Percentiles rank a stretch among this genome's conserved stretches.
phyloP scores from a whole-genome alignment of 1,140 invertebrate genomes.

The Nilaparvata lugens region DNA sequence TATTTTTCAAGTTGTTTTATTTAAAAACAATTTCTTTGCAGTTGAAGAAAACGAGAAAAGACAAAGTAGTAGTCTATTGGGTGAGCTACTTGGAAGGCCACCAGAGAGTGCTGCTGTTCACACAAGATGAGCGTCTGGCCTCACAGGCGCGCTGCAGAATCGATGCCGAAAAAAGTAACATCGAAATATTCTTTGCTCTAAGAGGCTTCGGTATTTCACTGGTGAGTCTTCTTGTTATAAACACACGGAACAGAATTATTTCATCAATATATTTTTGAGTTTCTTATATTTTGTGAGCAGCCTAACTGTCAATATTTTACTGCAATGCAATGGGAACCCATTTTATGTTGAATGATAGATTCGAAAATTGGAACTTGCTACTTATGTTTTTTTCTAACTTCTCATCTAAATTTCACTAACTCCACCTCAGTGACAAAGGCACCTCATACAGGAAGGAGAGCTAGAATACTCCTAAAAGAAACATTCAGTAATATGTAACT shows the following conservation, averaged over 20 bases:
- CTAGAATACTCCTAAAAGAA: no score
- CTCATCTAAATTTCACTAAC: no score
- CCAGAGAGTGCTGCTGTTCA: constrained; percentile 70
- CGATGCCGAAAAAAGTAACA: constrained; percentile 57
- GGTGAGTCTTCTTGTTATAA: constrained; percentile 29
- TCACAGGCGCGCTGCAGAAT: constrained; percentile 54
- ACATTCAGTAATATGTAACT: no score
- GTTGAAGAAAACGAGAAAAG: constrained; percentile 38
- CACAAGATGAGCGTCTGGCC: constrained; percentile 66
- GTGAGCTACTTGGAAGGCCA: constrained; percentile 64
- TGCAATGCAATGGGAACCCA: no score
- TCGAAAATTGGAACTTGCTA: no score
- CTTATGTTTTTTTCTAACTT: no score
- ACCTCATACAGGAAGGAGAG: no score
- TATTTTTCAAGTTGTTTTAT: background rate
- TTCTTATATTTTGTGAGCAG: no score
- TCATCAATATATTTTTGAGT: background rate
- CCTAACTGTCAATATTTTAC: no score
- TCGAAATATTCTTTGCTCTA: constrained; percentile 60
- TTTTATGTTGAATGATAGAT: no score
- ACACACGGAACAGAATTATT: background rate
- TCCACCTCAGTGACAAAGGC: no score
- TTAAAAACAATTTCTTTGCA: constrained; percentile 15
- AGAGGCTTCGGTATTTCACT: constrained; percentile 59
- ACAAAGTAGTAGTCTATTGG: constrained; percentile 67